Conservation (phyloP, 2,888 invertebrate species). For the Ligdia adustata region DNA sequence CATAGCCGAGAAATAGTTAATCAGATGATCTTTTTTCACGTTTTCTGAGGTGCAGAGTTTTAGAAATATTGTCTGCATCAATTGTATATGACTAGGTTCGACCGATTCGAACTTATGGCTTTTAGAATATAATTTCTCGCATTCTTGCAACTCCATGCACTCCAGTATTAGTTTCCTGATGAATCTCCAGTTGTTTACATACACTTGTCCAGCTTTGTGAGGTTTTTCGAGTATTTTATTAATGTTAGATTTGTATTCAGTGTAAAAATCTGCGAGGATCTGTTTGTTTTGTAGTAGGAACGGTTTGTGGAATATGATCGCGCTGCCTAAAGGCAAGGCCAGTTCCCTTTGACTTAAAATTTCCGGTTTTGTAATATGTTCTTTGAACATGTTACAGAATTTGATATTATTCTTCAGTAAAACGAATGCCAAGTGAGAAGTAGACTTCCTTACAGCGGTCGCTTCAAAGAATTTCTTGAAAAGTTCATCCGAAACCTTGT, state of each 20-base stretch:
- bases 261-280: slow-evolving; percentile 78
- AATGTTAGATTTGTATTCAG: slow-evolving; percentile 85
- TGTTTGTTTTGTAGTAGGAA: slow-evolving; percentile 70
- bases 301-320: slow-evolving; percentile 66
- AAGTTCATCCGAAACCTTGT: slow-evolving; percentile 74
- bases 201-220: slow-evolving; percentile 87
- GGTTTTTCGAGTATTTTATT: slow-evolving; percentile 87
- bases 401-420: slow-evolving; percentile 81
- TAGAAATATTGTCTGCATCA: slow-evolving; percentile 81
- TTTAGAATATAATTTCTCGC: slow-evolving; percentile 82
- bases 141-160: slow-evolving; percentile 84
- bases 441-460: slow-evolving; percentile 81
- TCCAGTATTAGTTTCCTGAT: slow-evolving; percentile 83
- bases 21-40: slow-evolving; percentile 66
- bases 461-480: slow-evolving; percentile 80
- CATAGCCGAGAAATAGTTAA: slow-evolving; percentile 81
- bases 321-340: slow-evolving; percentile 85
- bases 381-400: slow-evolving; percentile 72
- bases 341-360: slow-evolving; percentile 85
- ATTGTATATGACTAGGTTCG: slow-evolving; percentile 83
- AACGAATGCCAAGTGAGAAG: slow-evolving; percentile 82
- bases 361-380: slow-evolving; percentile 68
- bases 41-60: slow-evolving; percentile 70
- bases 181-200: slow-evolving; percentile 84
- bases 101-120: slow-evolving; percentile 85